phyloP scores from a whole-genome alignment of 2,113 vertebrate genomes.

The Geococcyx californianus region DNA sequence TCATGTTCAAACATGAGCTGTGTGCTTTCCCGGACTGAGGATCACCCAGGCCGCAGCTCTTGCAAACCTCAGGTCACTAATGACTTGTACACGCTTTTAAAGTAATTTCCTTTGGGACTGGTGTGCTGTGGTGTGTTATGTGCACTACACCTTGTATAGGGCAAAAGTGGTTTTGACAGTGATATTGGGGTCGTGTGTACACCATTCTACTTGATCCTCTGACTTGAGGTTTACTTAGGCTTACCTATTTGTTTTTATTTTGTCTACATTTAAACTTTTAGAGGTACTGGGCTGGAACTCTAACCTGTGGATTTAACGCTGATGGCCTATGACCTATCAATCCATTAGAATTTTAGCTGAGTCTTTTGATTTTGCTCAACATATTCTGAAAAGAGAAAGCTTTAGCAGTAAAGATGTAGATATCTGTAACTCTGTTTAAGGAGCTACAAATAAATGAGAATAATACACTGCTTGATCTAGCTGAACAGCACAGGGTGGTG shows the following conservation, averaged over 20 bases:
- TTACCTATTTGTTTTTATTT: background rate
- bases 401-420: background rate
- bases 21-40: background rate
- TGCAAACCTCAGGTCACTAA: background rate
- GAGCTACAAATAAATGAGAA: background rate
- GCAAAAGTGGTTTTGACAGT: background rate
- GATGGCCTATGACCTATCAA: background rate
- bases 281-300: background rate
- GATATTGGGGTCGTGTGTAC: background rate
- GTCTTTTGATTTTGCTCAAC: background rate
- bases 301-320: background rate
- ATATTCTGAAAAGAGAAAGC: background rate
- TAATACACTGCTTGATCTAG: background rate
- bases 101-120: background rate
- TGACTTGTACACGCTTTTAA: background rate
- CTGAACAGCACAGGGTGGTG: background rate
- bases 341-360: background rate
- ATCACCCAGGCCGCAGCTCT: background rate
- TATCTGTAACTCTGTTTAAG: background rate
- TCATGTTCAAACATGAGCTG: background rate
- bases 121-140: accelerated
- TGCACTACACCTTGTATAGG: background rate
- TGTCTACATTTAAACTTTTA: background rate
- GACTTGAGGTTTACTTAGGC: background rate
- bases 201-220: background rate